Evolutionary conservation across 2,797 vertebrate genomes (phyloP).

Genomic region (Acrocephalus scirpaceus): DNA sequence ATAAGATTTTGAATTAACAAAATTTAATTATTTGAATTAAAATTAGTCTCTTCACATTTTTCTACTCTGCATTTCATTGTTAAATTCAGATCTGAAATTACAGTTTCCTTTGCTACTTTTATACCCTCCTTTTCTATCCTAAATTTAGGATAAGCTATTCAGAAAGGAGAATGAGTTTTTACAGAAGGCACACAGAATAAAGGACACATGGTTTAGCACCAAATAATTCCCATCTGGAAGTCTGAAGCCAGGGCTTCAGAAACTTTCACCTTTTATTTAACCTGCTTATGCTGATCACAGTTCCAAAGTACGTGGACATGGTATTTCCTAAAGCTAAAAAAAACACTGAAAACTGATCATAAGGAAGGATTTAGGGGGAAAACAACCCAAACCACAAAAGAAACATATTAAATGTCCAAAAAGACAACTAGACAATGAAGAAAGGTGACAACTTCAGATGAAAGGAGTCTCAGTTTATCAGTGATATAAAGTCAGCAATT

Average conservation of each 20-base stretch:
- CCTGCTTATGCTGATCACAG: conserved; percentile 10
- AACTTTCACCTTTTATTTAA: conserved; percentile 48
- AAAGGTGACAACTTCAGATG: background rate
- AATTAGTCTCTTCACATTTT: conserved; percentile 4
- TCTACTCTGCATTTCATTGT: background rate
- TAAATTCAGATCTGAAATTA: background rate
- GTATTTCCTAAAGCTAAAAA: conserved; percentile 41
- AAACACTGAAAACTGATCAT: background rate
- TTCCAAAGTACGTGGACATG: background rate
- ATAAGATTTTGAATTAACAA: background rate
- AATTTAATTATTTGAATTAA: background rate
- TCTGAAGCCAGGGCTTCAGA: background rate
- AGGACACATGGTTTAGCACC: background rate
- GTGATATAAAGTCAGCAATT: background rate
- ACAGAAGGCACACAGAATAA: background rate
- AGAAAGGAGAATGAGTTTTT: background rate
- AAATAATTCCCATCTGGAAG: background rate
- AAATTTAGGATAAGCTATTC: background rate
- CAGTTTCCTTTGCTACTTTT: background rate
- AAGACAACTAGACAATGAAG: background rate
- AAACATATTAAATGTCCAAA: background rate
- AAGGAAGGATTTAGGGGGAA: conserved; percentile 11
- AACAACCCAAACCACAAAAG: conserved; percentile 3
- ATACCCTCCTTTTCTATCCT: background rate
- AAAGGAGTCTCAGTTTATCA: background rate